phyloP scores from a whole-genome alignment of 2,113 vertebrate genomes.

The Phyllostomus hastatus region DNA sequence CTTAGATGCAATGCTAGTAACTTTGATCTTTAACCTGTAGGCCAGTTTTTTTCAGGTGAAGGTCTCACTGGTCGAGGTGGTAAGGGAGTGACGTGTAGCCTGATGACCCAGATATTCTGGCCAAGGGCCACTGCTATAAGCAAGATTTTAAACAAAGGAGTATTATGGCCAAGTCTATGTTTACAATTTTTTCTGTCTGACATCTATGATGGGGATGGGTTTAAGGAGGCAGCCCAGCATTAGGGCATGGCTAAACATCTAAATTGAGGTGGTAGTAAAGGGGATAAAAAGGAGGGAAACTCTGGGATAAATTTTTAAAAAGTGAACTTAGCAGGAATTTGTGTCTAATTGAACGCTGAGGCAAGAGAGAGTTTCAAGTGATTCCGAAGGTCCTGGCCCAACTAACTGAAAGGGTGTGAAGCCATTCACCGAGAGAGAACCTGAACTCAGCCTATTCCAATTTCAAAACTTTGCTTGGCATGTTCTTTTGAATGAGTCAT shows the following conservation, averaged over 20 bases:
- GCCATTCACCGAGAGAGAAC: not conserved
- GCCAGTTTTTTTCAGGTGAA: not conserved
- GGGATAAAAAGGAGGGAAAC: not conserved
- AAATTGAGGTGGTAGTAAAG: not conserved
- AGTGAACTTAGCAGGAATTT: not conserved
- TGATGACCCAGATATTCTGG: not conserved
- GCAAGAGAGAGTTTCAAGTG: not conserved
- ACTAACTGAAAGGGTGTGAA: not conserved
- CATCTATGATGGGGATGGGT: not conserved
- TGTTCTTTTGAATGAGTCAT: constrained; percentile 52
- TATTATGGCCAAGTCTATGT: not conserved
- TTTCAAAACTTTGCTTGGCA: constrained; percentile 53
- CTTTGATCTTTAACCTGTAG: not conserved
- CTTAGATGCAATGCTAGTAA: not conserved
- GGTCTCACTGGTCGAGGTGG: not conserved
- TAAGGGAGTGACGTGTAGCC: not conserved
- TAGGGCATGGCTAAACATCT: not conserved
- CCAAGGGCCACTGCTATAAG: not conserved
- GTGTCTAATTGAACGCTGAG: not conserved
- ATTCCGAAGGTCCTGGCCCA: not conserved
- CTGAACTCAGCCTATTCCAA: not conserved
- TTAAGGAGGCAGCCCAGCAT: not conserved
- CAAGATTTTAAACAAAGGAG: not conserved
- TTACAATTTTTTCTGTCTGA: not conserved
- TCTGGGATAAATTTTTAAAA: not conserved